Base-by-base conservation (phyloP, 1,140 invertebrate species). In the Lordiphosa collinella region DNA sequence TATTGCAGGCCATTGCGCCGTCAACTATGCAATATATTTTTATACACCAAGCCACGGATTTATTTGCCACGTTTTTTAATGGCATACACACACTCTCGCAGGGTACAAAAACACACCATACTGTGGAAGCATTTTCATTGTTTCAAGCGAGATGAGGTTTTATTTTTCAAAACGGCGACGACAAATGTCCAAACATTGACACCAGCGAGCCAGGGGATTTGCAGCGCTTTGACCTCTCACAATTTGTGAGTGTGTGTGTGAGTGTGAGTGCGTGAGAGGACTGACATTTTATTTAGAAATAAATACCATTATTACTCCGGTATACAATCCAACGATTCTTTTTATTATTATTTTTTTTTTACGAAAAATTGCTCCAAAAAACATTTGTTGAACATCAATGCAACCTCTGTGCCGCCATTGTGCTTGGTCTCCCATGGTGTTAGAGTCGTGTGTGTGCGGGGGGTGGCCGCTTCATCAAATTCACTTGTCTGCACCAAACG, bases 221-320 rank as follows among this genome's bases (percentile, higher is more conserved):
- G 52, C 22, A 51, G 69, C 64, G 43, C 71, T 75, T 75, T 75
- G 71, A 73, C 71, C 71, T 68, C 59, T 41, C 51, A 40, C 46
- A 12, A 31, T 40, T 29, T 47, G 40, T 31, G 46, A 12, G 25
- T 40, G 58, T 38, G 34, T 50, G 18, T 65, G 34, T 53, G 10
- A 40, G 40, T 61, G 32, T 50, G 41, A 31, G 49, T 35, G 32
- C 50, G 53, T 41, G 25, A 46, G 13, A 60, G 55, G 53, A 11
- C 38, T 68, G 49, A 31, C 43, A 67, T 68, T 64, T 69, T 60
- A 68, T 75, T 73, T 73, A 57, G 64, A 68, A 69, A 75, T 75
- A 75, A 68, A 69, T 68, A 73, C 71, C 64, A 68, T 73, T 69
- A 69, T 68, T 61, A 62, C 52, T 50, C n/a, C 40, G 41, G 48